Conservation (phyloP, 2,888 invertebrate species). For the Sturmia bella region DNA sequence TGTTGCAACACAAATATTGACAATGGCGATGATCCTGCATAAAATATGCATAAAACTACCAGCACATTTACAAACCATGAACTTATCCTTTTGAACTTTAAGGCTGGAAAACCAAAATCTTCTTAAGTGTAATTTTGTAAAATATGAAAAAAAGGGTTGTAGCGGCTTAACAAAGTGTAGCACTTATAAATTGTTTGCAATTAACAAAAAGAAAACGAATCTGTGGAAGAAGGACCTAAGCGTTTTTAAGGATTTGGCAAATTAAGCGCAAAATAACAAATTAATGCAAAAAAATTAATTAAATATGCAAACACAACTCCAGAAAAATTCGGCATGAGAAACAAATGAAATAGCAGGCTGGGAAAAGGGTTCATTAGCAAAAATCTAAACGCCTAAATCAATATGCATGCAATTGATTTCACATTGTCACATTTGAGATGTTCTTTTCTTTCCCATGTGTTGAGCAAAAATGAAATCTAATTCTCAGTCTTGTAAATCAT, state of each 20-base stretch:
- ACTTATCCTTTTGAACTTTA: neutral
- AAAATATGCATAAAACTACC: conserved; percentile 62
- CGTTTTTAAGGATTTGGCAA: conserved; percentile 58
- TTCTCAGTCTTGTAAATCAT: conserved; percentile 54
- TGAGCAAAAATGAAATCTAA: neutral
- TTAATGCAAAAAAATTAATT: conserved; percentile 54
- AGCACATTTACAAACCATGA: neutral
- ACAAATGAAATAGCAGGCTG: neutral
- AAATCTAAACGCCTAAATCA: conserved; percentile 34
- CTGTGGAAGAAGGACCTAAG: neutral
- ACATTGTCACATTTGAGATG: conserved; percentile 8
- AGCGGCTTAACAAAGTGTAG: conserved; percentile 46
- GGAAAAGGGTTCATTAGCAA: conserved; percentile 19
- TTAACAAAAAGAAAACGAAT: conserved; percentile 32
- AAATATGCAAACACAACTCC: conserved; percentile 54
- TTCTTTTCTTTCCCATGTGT: conserved; percentile 16
- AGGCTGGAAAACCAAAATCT: conserved; percentile 21
- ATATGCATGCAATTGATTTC: conserved; percentile 62
- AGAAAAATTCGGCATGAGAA: neutral
- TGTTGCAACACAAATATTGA: conserved; percentile 18
- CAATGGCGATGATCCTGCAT: conserved; percentile 51
- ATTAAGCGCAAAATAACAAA: conserved; percentile 64
- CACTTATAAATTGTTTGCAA: conserved; percentile 64
- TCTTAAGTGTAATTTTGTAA: conserved; percentile 8
- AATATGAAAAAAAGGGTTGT: conserved; percentile 25